Evolutionary conservation across 2,888 invertebrate species (phyloP).

Genomic region (Pinctada fucata): DNA sequence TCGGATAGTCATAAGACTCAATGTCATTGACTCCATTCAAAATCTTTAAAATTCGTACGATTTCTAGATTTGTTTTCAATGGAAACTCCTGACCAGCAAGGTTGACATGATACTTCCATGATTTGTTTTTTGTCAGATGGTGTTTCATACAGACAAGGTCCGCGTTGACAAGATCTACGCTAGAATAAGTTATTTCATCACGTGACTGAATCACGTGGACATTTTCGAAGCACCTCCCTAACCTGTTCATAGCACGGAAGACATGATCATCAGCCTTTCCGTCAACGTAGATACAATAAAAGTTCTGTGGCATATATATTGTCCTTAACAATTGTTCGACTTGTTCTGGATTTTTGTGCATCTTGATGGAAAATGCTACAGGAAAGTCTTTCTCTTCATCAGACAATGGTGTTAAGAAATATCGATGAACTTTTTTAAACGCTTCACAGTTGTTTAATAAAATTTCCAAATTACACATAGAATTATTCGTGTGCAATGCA

Average conservation of each 20-base stretch:
- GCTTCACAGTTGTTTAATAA: conserved; percentile 24
- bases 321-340: conserved; percentile 65
- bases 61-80: conserved; percentile 71
- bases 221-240: conserved; percentile 64
- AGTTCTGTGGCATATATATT: conserved; percentile 72
- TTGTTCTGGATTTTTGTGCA: conserved; percentile 61
- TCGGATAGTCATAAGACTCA: conserved; percentile 46
- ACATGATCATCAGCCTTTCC: conserved; percentile 53
- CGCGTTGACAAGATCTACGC: conserved; percentile 49
- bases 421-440: conserved; percentile 21
- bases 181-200: conserved; percentile 55
- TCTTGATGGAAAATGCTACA: conserved; percentile 65
- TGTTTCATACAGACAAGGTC: conserved; percentile 58
- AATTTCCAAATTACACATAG: conserved; percentile 9
- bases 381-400: conserved; percentile 61
- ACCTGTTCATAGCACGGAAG: conserved; percentile 48
- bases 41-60: conserved; percentile 69
- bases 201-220: conserved; percentile 59
- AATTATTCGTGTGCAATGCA: too few relatives aligned
- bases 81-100: conserved; percentile 73
- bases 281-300: conserved; percentile 74
- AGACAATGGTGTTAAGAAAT: conserved; percentile 32
- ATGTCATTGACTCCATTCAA: conserved; percentile 72
- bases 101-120: conserved; percentile 64
- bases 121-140: conserved; percentile 24